phyloP scores from a whole-genome alignment of 2,113 vertebrate species.

The Gnathonemus echidnorhynchus region DNA sequence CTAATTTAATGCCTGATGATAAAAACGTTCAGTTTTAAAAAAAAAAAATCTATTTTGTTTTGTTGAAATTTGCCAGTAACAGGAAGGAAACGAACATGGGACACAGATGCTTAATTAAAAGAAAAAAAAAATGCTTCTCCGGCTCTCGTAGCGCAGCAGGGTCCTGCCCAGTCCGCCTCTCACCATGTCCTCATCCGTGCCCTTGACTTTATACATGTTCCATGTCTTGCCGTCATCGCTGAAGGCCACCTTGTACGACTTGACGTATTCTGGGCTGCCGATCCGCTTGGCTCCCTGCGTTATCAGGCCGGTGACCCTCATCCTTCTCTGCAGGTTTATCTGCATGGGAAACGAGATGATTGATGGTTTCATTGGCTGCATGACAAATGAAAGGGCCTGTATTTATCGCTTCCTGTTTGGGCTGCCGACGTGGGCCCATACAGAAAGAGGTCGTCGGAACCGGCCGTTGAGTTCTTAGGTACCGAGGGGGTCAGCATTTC shows the following conservation, averaged over 20 bases:
- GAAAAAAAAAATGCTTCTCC: not conserved
- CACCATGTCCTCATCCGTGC: conserved; percentile 89
- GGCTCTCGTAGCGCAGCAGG: not conserved
- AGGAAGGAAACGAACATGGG: not conserved
- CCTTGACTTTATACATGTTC: conserved; percentile 91
- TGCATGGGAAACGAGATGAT: conserved; percentile 42
- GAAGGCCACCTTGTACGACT: conserved; percentile 97
- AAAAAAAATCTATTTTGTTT: not conserved
- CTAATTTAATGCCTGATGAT: not conserved
- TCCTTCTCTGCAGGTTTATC: conserved; percentile 96
- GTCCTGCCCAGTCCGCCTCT: conserved; percentile 37
- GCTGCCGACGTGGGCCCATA: not conserved
- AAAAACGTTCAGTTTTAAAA: not conserved
- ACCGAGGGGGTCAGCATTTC: not conserved
- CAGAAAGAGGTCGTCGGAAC: not conserved
- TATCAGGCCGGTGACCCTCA: conserved; percentile 95
- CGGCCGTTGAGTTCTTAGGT: not conserved
- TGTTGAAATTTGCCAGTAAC: conserved; percentile 3
- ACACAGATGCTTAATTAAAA: conserved; percentile 7
- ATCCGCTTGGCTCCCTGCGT: conserved; percentile 98
- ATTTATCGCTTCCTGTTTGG: not conserved
- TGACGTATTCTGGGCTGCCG: conserved; percentile 94
- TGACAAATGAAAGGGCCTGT: not conserved
- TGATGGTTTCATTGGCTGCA: not conserved
- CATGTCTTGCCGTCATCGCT: conserved; percentile 92